Percentiles rank a stretch among this genome's conserved stretches.
These are phyloP conservation scores for Astropecten irregularis DNA, from an alignment of 53 echinoderm and acorn worm genomes.

Conservation along the genomic window DNA sequence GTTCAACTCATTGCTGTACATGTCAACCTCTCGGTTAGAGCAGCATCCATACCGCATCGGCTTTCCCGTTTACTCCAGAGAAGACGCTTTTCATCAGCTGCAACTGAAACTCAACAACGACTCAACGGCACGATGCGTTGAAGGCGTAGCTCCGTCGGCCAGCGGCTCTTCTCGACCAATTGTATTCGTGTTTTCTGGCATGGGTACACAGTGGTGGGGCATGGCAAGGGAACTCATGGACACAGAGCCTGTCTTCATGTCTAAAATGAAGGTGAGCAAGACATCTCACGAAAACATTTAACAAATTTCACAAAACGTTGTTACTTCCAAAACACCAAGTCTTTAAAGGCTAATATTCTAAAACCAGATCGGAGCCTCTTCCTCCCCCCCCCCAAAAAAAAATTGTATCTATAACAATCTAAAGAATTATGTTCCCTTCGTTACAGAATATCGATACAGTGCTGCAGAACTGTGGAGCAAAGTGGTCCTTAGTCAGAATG, in stretches of 20 bases:
- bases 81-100: slow-evolving; percentile 48
- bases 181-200: slow-evolving; percentile 67
- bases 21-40: slow-evolving; percentile 42
- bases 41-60: slow-evolving; percentile 54
- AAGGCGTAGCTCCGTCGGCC: slow-evolving; percentile 34
- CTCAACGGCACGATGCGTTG: not conserved
- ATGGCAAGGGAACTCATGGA: slow-evolving; percentile 70
- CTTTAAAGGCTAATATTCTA: not conserved
- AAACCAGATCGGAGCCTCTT: too few relatives aligned
- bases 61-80: slow-evolving; percentile 29
- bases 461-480: slow-evolving; percentile 62
- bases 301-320: not conserved
- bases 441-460: slow-evolving; percentile 56
- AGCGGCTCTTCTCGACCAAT: not conserved
- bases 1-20: slow-evolving; percentile 40
- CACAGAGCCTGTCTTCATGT: slow-evolving; percentile 25
- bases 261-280: slow-evolving; percentile 53
- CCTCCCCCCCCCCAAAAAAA: too few relatives aligned
- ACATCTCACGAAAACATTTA: too few relatives aligned
- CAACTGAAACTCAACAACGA: slow-evolving; percentile 1
- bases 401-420: too few relatives aligned
- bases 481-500: slow-evolving; percentile 70
- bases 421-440: too few relatives aligned
- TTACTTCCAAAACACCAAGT: not conserved
- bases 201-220: slow-evolving; percentile 81